Conservation (phyloP, 2,113 vertebrate species). For the Saccopteryx bilineata region DNA sequence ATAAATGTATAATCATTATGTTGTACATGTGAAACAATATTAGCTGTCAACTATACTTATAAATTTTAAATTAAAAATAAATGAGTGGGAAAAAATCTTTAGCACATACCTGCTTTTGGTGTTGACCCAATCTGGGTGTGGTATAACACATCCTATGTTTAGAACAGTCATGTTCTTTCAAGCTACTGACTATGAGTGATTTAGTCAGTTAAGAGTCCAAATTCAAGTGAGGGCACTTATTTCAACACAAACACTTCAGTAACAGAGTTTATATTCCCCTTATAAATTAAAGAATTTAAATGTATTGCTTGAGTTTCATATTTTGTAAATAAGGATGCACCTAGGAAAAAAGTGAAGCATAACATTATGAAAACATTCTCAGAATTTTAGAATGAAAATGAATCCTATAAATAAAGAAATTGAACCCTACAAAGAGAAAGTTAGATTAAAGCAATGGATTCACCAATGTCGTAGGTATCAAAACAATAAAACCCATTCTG, state of each 20-base stretch:
- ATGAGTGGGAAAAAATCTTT: conserved; percentile 14
- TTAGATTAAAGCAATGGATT: not conserved
- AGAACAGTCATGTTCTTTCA: not conserved
- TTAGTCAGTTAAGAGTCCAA: not conserved
- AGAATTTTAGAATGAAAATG: not conserved
- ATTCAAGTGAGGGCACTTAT: not conserved
- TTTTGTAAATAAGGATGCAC: not conserved
- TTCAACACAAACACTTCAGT: not conserved
- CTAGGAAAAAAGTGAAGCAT: not conserved
- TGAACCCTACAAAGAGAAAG: not conserved
- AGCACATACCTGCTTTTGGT: conserved; percentile 13
- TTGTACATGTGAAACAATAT: not conserved
- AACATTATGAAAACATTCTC: not conserved
- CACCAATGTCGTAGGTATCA: not conserved
- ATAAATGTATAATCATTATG: not conserved
- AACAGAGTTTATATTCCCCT: not conserved
- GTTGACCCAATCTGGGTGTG: not conserved
- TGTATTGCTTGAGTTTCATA: not conserved
- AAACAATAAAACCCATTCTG: not conserved
- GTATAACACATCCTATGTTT: not conserved
- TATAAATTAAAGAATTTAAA: not conserved
- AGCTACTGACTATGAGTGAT: not conserved
- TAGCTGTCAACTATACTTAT: not conserved
- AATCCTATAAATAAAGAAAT: conserved; percentile 38
- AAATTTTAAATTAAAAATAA: not conserved